Evolutionary conservation across 2,888 invertebrate genomes (phyloP).

Genomic region (Enchytraeus crypticus): DNA sequence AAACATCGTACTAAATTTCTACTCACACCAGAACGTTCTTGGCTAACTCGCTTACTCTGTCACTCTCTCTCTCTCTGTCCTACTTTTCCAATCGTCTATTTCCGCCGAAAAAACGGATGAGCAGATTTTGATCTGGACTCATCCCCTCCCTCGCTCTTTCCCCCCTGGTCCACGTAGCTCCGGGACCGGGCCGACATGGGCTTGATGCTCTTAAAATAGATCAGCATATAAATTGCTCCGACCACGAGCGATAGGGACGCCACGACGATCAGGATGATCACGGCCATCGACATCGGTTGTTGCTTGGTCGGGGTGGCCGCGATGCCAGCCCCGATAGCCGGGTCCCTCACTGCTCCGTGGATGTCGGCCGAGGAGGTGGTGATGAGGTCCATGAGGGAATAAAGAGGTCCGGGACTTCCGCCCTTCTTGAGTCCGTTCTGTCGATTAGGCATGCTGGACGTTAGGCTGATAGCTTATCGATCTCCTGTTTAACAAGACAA

Average conservation of each 20-base stretch:
- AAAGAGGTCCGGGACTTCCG: not conserved
- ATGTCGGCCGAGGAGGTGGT: not conserved
- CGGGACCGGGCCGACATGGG: conserved; percentile 16
- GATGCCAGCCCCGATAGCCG: no score
- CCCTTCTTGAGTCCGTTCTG: no score
- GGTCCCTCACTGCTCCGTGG: no score
- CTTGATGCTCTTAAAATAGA: conserved; percentile 20
- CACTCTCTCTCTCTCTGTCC: no score
- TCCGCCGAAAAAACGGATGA: conserved; percentile 14
- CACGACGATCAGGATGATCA: conserved; percentile 14
- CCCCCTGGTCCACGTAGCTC: conserved; percentile 14
- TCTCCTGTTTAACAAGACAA: no score
- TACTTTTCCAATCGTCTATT: no score
- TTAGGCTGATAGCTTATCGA: no score
- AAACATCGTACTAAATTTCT: no score
- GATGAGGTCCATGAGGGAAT: not conserved
- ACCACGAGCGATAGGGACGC: conserved; percentile 12
- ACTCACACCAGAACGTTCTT: no score
- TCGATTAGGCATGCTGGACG: no score
- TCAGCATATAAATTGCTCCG: conserved; percentile 16
- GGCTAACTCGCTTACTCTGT: no score
- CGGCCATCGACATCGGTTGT: conserved; percentile 4
- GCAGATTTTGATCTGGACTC: conserved; percentile 10
- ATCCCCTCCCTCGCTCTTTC: conserved; percentile 9
- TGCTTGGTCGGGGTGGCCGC: not conserved